Base-by-base conservation (phyloP, 2,797 vertebrate species). In the Rhynchotus rufescens region DNA sequence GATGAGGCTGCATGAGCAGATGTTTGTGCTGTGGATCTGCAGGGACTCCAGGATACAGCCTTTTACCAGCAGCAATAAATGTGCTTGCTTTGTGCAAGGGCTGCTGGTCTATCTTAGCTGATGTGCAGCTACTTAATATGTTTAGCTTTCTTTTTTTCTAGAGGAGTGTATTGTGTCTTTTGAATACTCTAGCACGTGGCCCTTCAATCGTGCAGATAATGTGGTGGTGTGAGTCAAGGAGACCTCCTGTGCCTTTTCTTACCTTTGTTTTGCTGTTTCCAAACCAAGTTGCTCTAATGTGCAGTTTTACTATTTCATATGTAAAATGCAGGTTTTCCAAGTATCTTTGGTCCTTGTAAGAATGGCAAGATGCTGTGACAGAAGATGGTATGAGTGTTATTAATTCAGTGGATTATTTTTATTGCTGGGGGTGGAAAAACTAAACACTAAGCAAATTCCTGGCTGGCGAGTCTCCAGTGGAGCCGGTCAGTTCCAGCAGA, bases 401-500 rank as follows among this genome's bases (percentile, higher is more conserved):
- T 60, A 54, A 54, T 54, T 54, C 28, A 30, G 28, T 54, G 52
- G 80, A 88, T 92, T 91, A 61, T 54, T 93, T 94, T 87, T 95
- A 88, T 61, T 92, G 87, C 89, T 86, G 30, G 74, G 74, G 74
- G 73, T 36, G 82, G 62, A 11, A 45, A 84, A 92, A 54, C 30
- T 67, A 78, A 30, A 42, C 91, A 71, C 47, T 80, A 73, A 65
- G 59, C 72, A 76, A 90, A 25, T 84, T 85, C 73, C 80, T 64
- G 87, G 72, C 61, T 89, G 89, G 89, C 88, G 88, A 44, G 1
- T 84, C 66, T 96, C 84, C 88, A 79, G 4, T 65, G 34, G 54
- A 89, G 32, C 69, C 75, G 87, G 90, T 92, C 71, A 90, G 86
- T 89, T 94, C 84, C 93, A 96, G 75, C 17, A 92, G 80, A 92